Conservation (phyloP, 2,797 vertebrate species). For the Holocentrus rufus region DNA sequence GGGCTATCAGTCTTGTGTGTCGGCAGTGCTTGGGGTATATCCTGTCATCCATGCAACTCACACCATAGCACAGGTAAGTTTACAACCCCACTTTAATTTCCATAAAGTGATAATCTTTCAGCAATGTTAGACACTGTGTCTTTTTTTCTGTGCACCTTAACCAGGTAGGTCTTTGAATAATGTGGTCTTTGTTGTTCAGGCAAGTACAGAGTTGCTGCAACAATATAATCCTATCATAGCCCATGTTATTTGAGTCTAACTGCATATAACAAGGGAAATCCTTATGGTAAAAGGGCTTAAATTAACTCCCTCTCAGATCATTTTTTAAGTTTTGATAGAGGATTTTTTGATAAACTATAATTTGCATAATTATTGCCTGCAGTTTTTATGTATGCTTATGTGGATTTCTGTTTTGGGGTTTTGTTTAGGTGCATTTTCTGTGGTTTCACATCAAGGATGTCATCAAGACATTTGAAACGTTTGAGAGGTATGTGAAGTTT, state of each 20-base stretch:
- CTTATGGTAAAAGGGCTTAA: conserved; percentile 33
- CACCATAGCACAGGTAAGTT: conserved; percentile 93
- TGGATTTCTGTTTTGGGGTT: conserved; percentile 13
- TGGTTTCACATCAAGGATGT: conserved; percentile 98
- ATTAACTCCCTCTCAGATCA: neutral
- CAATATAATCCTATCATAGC: conserved; percentile 72
- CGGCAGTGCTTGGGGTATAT: conserved; percentile 89
- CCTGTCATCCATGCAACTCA: conserved; percentile 90
- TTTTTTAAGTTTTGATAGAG: neutral
- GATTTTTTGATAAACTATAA: neutral
- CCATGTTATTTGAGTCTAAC: conserved; percentile 59
- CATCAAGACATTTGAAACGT: conserved; percentile 95
- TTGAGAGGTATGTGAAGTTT: conserved; percentile 90
- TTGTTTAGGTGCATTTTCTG: conserved; percentile 92
- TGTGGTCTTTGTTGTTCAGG: conserved; percentile 75
- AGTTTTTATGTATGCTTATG: neutral
- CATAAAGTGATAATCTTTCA: conserved; percentile 65
- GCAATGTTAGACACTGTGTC: conserved; percentile 50
- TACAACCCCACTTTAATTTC: conserved; percentile 55
- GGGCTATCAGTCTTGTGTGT: conserved; percentile 90
- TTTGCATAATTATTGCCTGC: neutral
- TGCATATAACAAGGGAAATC: conserved; percentile 45
- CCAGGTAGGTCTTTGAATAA: conserved; percentile 67
- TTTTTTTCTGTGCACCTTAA: conserved; percentile 50
- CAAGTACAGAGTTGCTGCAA: conserved; percentile 60